Base-by-base conservation (phyloP, 2,113 vertebrate genomes). In the Ploceus nigricollis region DNA sequence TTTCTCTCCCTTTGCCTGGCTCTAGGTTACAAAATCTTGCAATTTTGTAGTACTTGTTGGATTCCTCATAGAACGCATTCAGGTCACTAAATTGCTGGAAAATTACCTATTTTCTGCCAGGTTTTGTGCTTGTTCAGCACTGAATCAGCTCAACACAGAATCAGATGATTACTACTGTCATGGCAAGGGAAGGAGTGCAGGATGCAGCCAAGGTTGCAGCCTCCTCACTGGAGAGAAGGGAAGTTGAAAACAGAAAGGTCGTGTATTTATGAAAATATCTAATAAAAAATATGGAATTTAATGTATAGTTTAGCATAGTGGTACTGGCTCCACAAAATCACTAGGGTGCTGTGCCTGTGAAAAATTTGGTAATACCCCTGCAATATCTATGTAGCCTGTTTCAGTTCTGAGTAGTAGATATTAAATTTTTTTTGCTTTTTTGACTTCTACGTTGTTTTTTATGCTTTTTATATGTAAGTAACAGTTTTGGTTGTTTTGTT, bases 91-190 rank as follows among this genome's bases (percentile, higher is more conserved):
- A 83, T 76, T 82, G 80, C 68, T 80, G 57, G 70, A 66, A 72
- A 54, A 17, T 35, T 15, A 13, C 42, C 37, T 71, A 18, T 56
- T 84, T 50, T 30, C 65, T 82, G 51, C 22, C 56, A 44, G 35
- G 24, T 85, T 95, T 89, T 93, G 61, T 94, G 87, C 73, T 89
- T 40, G 48, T 75, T 85, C 90, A 93, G 92, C 92, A 82, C 40
- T 71, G 90, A 54, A 61, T 78, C 50, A 76, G 51, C 84, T 85
- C 65, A 71, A 21, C 19, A 23, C 6, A 58, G 61, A 82, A 75
- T 79, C 51, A 78, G 64, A 21, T 87, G 89, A 61, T 79, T 87
- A 5, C 39, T 54, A 11, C 65, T 3, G 9, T 78, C 81, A 56
- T 31, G 89, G 44, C 15, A 48, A 79, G 71, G 56, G 65, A 71